Base-by-base conservation (phyloP, 2,113 vertebrate species). In the Nannospalax galili region DNA sequence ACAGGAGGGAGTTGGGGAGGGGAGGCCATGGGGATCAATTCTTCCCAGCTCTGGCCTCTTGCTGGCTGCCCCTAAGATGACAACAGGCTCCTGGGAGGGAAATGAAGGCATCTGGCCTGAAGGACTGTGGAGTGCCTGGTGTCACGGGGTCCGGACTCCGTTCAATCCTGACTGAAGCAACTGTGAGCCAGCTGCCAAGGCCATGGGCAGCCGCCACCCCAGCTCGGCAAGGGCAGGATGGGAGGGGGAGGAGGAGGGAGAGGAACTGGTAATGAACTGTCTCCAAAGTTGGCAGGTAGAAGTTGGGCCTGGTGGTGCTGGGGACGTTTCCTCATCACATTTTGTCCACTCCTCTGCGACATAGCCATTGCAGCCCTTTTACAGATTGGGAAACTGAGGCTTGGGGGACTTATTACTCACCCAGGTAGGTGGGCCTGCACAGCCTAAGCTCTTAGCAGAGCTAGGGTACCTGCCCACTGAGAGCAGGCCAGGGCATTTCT, bases 41-140 rank as follows among this genome's bases (percentile, higher is more conserved):
- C 58, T 58, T 37, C 78, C 67, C 2, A 45, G 16, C 1, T 45
- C 37, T 24, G 56, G 89, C 78, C 74, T 64, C 48, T 72, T 70
- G 74, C 28, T 16, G 74, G 60, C 88, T 56, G 88, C 58, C 82
- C 70, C 42, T 0, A 28, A 30, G 42, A 58, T 15, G 92, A 64
- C 87, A 69, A 37, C 91, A 79, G 95, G 82, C 42, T 84, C 67
- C 69, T 26, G 64, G 92, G 77, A 60, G 74, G 45, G 30, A 69
- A 40, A 52, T 67, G 30, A 7, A 84, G 80, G 84, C 90, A 58
- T 95, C 40, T n/a, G 37, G 48, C 37, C 84, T 12, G 40, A 26
- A 3, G 40, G 32, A 35, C 35, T 17, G 75, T 11, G 26, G 42
- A 64, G 75, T 17, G 14, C 81, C 56, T 56, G 80, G 52, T 56